Evolutionary conservation across 1,140 invertebrate species (phyloP).

Genomic region (Chironomus tepperi): DNA sequence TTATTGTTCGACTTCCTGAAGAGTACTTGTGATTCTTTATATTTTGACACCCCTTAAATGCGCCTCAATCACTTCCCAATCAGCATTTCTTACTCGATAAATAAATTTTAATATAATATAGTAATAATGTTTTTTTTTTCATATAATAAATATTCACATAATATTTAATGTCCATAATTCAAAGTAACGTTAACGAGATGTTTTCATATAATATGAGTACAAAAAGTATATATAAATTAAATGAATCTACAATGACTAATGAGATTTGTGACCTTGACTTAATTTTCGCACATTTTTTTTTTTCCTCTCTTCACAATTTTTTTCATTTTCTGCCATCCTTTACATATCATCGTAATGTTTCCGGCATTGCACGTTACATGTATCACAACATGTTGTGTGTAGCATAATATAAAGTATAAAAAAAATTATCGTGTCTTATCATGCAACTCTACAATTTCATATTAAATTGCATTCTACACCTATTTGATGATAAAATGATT

Average conservation of each 20-base stretch:
- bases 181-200: not conserved
- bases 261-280: conserved; percentile 1
- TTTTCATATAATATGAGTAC: not conserved
- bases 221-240: not conserved
- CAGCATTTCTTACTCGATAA: not conserved
- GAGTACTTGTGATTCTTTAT: too few species aligned
- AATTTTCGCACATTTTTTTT: not conserved
- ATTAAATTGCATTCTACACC: too few species aligned
- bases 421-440: too few species aligned
- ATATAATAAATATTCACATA: too few species aligned
- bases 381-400: not conserved
- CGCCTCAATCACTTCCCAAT: too few species aligned
- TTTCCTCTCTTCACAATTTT: too few species aligned
- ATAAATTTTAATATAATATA: not conserved
- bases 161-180: too few species aligned
- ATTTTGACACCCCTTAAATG: too few species aligned
- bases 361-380: not conserved
- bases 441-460: too few species aligned
- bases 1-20: too few species aligned
- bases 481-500: conserved; percentile 6
- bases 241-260: not conserved
- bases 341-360: not conserved
- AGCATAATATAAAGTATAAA: too few species aligned
- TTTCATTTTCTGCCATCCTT: not conserved
- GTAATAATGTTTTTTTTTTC: not conserved